Base-by-base conservation (phyloP, 2,888 invertebrate genomes). In the Lutraria lutraria region DNA sequence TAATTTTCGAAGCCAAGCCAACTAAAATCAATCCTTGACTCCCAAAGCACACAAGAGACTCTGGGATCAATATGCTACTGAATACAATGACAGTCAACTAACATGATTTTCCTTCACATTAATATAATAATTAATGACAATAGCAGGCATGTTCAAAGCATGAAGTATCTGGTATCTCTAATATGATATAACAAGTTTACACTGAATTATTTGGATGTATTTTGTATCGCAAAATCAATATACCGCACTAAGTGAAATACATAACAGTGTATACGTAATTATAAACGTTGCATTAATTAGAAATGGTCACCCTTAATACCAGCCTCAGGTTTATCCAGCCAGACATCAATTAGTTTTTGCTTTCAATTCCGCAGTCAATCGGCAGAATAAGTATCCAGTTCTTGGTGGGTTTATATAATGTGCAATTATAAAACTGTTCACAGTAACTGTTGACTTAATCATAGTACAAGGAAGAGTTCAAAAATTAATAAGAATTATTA, bases 121-220 rank as follows among this genome's bases (percentile, higher is more conserved):
- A 76, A 34, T 34, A 76, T 76, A 31, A 34, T 76, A 76, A 76
- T 76, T 76, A 76, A 76, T 76, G 2, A 76, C 76, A 76, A 76
- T 34, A 34, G 2, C 2, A 76, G 34, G 16, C 76, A 34, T 31
- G 76, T 76, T 76, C 19, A 8, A 56, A 16, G 15, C 76, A 76
- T 19, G 31, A 31, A 12, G n/a, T 25, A 25, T 25, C 63, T 25
- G 63, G 63, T n/a, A 68, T n/a, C 25, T 68, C 63, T 25, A n/a
- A 25, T 12, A 68, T 68, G 63, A 68, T 25, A n/a, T 68, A 68
- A 25, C 63, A 25, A 68, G n/a, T 25, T n/a, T 68, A 21, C 25
- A 21, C 6, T n/a, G 63, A 25, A 43, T 43, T 43, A 43, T 43
- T 43, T 43, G 2, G 12, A 68, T 3, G 63, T 25, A n/a, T 68